These are phyloP conservation scores for Mnemiopsis leidyi DNA, from an alignment of 37 sponge, comb jelly and placozoan genomes.

Conservation along the genomic window DNA sequence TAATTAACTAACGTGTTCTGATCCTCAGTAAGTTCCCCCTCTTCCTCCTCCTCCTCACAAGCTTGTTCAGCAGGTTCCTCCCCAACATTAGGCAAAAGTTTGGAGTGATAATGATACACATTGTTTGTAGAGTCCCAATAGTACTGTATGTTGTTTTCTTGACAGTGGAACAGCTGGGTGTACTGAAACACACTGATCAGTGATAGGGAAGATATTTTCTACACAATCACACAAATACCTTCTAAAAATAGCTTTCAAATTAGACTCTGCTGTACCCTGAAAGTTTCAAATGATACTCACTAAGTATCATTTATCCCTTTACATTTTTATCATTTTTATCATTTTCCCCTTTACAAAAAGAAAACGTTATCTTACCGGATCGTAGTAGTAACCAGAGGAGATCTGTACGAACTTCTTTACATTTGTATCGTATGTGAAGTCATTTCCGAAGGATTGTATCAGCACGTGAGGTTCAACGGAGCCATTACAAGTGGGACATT, in stretches of 20 bases:
- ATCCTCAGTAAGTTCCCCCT: conserved; percentile 43
- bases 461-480: conserved; percentile 14
- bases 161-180: conserved; percentile 22
- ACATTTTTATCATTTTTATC: no score
- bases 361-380: conserved; percentile 53
- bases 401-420: conserved; percentile 20
- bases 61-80: neutral
- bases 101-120: conserved; percentile 59
- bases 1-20: neutral
- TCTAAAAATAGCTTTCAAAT: no score
- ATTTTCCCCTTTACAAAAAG: no score
- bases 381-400: conserved; percentile 41
- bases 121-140: conserved; percentile 48
- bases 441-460: conserved; percentile 19
- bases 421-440: neutral
- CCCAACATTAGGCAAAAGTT: neutral
- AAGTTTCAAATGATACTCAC: no score
- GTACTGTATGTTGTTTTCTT: conserved; percentile 33
- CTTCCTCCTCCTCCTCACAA: conserved; percentile 21
- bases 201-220: neutral
- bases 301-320: no score
- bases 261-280: no score
- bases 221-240: no score
- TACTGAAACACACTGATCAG: neutral
- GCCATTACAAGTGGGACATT: conserved; percentile 1